These are phyloP conservation scores for Melanotaenia pygmaea DNA, from an alignment of 2,797 vertebrate species.

Conservation along the genomic window DNA sequence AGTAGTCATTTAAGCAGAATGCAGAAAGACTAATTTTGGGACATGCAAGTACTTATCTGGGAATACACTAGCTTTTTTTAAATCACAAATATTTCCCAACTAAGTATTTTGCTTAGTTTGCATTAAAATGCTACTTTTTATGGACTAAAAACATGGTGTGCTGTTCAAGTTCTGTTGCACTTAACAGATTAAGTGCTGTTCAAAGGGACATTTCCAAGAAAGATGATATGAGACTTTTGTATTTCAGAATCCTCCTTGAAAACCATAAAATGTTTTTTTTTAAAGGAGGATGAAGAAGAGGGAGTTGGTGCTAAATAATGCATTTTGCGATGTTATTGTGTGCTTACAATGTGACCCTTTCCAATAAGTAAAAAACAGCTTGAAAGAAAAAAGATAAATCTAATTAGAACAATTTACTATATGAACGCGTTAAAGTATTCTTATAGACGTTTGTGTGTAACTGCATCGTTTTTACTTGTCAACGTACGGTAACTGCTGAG, in stretches of 20 bases:
- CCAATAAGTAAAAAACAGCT: background rate
- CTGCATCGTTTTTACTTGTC: conserved; percentile 4
- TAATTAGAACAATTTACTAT: background rate
- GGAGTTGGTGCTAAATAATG: background rate
- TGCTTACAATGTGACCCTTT: background rate
- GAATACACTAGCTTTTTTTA: background rate
- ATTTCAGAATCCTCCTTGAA: no score
- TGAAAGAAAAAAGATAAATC: background rate
- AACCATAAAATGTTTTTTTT: no score
- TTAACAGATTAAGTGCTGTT: background rate
- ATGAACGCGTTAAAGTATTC: background rate
- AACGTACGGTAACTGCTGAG: conserved; percentile 22
- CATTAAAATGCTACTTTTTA: background rate
- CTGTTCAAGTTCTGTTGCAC: background rate
- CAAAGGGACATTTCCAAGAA: background rate
- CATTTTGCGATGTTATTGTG: background rate
- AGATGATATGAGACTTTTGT: background rate
- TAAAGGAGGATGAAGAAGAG: background rate
- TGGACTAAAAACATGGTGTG: background rate
- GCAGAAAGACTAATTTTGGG: background rate
- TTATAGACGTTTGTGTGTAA: background rate
- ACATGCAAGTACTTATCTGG: conserved; percentile 23
- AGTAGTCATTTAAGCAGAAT: background rate
- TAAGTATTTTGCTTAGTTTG: background rate
- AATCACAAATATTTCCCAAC: background rate